phyloP scores from a whole-genome alignment of 2,113 vertebrate genomes.

The Turdus rufiventris region DNA sequence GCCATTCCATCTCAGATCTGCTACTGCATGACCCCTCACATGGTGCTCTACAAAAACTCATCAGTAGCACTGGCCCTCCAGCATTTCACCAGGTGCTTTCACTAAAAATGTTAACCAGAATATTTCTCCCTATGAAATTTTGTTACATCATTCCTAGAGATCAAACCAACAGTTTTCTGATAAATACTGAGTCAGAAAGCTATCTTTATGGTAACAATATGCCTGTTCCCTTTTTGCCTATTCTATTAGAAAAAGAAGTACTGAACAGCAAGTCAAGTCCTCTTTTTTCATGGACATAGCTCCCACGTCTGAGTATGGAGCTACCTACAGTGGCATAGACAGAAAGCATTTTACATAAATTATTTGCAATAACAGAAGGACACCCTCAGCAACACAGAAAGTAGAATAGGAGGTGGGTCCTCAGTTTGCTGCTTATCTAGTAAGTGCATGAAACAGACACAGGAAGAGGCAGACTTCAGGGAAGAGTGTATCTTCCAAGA shows the following conservation, averaged over 20 bases:
- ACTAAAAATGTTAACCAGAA: background rate
- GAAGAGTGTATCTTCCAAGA: background rate
- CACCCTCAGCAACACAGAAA: background rate
- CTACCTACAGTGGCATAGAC: background rate
- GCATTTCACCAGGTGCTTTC: background rate
- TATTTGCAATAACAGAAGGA: background rate
- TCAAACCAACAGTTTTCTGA: background rate
- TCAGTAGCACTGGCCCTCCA: background rate
- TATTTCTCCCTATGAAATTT: background rate
- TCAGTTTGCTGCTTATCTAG: background rate
- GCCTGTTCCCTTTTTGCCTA: background rate
- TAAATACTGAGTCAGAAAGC: background rate
- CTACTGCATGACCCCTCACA: background rate
- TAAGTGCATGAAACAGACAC: background rate
- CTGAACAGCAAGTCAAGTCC: background rate
- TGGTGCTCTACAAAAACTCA: background rate
- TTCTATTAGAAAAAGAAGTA: background rate
- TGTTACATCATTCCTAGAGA: background rate
- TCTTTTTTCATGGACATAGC: background rate
- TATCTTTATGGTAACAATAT: background rate
- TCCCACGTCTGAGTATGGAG: background rate
- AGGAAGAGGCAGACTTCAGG: background rate
- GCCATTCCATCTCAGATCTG: background rate
- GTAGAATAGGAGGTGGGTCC: background rate
- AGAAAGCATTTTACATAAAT: background rate